Percentiles rank a stretch among this genome's conserved stretches.
Conservation (phyloP, 2,797 vertebrate species). For the Myotis findleyi region DNA sequence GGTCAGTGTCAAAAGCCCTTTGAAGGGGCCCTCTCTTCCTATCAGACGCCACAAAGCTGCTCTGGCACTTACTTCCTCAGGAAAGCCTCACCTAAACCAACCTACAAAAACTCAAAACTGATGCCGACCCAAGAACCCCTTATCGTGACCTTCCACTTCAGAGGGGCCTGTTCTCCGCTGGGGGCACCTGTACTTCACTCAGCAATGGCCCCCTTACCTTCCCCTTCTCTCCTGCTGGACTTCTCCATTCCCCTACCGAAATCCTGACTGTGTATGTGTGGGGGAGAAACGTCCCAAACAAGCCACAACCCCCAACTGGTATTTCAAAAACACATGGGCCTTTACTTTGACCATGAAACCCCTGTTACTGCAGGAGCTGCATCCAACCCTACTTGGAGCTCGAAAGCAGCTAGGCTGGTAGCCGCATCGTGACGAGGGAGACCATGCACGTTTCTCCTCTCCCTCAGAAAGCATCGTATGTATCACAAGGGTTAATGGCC, state of each 20-base stretch:
- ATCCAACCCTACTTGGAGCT: conserved; percentile 55
- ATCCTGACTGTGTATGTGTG: conserved; percentile 33
- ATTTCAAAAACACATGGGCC: conserved; percentile 77
- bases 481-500: conserved; percentile 58
- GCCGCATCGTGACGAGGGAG: not conserved
- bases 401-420: conserved; percentile 55
- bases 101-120: not conserved
- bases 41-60: not conserved
- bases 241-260: not conserved
- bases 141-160: not conserved
- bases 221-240: not conserved
- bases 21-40: not conserved
- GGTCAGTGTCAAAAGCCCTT: not conserved
- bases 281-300: conserved; percentile 27
- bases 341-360: conserved; percentile 78
- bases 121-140: not conserved
- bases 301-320: conserved; percentile 58
- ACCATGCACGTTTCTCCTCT: conserved; percentile 44
- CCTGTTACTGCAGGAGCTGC: conserved; percentile 72
- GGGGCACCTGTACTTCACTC: not conserved
- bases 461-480: not conserved
- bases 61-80: not conserved
- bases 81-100: not conserved
- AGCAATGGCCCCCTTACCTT: not conserved
- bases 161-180: accelerated